Evolutionary conservation across 2,113 vertebrate genomes (phyloP), one percentile per base, ranked within the genome.

Genomic region (Limnothrissa miodon): DNA sequence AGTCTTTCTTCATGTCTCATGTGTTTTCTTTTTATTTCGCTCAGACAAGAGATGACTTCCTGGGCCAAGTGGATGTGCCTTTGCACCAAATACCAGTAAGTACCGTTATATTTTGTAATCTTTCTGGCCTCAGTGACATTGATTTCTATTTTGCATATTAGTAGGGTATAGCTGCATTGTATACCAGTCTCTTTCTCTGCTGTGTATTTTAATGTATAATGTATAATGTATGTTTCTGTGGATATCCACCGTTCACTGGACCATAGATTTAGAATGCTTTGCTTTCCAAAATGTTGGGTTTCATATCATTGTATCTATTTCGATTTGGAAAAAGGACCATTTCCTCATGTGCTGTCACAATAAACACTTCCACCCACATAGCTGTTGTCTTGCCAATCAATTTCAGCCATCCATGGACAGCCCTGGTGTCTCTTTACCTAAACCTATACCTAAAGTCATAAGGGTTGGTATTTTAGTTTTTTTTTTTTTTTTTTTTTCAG

Each of bases 31-130:
- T 36, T 81, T 90, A n/a, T n/a, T n/a, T n/a, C n/a, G n/a, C n/a
- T n/a, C 89, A 99, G 98, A 99, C 98, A 81, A 96, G 98, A 91
- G 97, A 99, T 95, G 97, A 99, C 93, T 99, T 99, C 89, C 95
- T 99, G 51, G 97, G 98, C 82, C 97, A 99, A 93, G 97, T 98
- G 94, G 97, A 99, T 83, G 92, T 99, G 84, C 97, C 97, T 88
- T 95, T 99, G 88, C 96, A 96, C 90, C 97, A 98, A 87, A 96
- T 99, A 88, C 97, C 97, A 90, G 98, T 99, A 92, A 93, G 97
- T 96, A 86, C 81, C 86, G n/a, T 4, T 10, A 36, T 45, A 46
- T 10, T 74, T 21, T 56, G 33, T 39, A 48, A 8, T 79, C 15
- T 45, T 59, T 78, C 39, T 79, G 19, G 9, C n/a, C n/a, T 25